Conservation (phyloP, 2,113 vertebrate genomes). For the Charina bottae region DNA sequence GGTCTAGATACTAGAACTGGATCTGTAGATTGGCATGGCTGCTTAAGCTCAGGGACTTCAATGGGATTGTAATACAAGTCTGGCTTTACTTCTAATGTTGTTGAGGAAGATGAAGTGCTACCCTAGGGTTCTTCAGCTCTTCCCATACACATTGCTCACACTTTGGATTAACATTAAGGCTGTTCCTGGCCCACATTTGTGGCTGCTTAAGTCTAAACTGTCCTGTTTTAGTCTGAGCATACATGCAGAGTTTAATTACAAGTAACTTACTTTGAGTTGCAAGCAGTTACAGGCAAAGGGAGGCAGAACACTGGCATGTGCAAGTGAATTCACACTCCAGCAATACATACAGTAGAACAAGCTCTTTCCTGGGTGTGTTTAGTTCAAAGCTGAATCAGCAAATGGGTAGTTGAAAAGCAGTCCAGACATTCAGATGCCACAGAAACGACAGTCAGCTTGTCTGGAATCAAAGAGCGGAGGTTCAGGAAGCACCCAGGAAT, state of each 20-base stretch:
- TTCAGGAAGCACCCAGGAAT: neutral
- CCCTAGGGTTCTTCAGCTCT: neutral
- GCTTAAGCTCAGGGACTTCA: neutral
- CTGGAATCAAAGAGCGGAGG: neutral
- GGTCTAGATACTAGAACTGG: neutral
- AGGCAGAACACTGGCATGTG: neutral
- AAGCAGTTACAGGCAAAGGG: neutral
- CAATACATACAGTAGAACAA: neutral
- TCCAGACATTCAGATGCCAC: neutral
- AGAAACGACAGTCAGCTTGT: neutral
- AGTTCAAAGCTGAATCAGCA: neutral
- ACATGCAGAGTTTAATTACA: neutral
- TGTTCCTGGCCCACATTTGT: neutral
- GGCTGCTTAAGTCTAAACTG: neutral
- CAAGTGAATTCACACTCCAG: neutral
- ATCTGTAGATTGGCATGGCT: neutral
- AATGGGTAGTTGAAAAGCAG: neutral
- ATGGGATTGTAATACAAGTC: neutral
- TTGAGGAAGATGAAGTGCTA: neutral
- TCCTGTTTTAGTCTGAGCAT: neutral
- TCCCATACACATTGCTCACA: neutral
- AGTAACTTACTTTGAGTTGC: neutral
- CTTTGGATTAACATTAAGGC: neutral
- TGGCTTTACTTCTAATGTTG: neutral
- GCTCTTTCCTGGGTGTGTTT: neutral